Evolutionary conservation across 2,113 vertebrate species (phyloP), one percentile per base, ranked within the genome.

Genomic region (Aspidoscelis tigris): DNA sequence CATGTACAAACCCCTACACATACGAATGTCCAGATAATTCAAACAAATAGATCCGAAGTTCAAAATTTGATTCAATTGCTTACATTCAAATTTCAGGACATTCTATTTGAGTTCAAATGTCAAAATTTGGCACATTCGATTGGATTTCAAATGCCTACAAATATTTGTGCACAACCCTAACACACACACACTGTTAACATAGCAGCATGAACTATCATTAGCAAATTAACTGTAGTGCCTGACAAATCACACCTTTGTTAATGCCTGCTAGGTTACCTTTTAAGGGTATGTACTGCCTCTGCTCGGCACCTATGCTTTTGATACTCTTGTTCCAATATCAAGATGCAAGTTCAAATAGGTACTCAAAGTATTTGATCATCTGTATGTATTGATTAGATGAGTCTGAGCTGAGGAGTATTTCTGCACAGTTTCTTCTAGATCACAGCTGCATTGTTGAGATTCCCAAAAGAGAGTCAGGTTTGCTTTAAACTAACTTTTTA

Each of bases 281-380:
- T 10, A 22, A 58, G 64, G 18, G 7, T 47, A n/a, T 79, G 43
- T 26, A 2, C 24, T 43, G 47, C 33, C 53, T 84, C 7, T 3
- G 16, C 84, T 58, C 3, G 69, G 68, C 22, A 39, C 76, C 53
- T 0, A 4, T 85, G 5, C 0, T 26, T 82, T 80, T 84, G 18
- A 75, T 82, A n/a, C 76, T 33, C 8, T 76, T 44, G 70, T 74
- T 86, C 5, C 81, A 89, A 76, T 39, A 82, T 33, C 39, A 84
- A 75, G 64, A 65, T 43, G 68, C 20, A 18, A 85, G 86, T 53
- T 39, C 82, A 90, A 39, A 43, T 3, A 61, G 83, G 33, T 50
- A 79, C 43, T 73, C 61, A 66, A 61, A 84, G n/a, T 50, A 79
- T 43, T 73, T 65, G 66, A 55, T 44, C 44, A 73, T 33, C 39